These are phyloP conservation scores for Excalfactoria chinensis DNA, from an alignment of 2,113 vertebrate species.

Conservation along the genomic window DNA sequence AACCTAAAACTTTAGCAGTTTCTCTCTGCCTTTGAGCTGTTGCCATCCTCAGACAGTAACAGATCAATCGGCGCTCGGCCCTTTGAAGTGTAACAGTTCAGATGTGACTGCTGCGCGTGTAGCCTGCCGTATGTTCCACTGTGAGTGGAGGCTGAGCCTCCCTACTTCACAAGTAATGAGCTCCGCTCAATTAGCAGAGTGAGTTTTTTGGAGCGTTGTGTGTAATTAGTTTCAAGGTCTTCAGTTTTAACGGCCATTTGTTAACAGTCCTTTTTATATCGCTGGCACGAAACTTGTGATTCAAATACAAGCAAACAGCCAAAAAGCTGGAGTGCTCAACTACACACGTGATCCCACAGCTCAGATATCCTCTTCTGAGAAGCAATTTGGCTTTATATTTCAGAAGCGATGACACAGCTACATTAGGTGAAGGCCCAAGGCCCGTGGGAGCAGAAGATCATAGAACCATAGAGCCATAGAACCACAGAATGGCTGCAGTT, in stretches of 20 bases:
- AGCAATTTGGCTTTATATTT: conserved; percentile 30
- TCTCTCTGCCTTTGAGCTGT: conserved; percentile 45
- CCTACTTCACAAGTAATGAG: conserved; percentile 17
- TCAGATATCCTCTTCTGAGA: background rate
- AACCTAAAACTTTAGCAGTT: conserved; percentile 20
- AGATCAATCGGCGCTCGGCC: conserved; percentile 33
- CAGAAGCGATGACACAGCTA: background rate
- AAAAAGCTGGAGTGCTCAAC: conserved; percentile 20
- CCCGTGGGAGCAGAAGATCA: background rate
- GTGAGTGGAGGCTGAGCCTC: background rate
- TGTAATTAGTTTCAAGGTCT: conserved; percentile 35
- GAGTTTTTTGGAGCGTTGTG: background rate
- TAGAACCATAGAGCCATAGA: no score
- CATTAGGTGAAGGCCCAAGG: background rate
- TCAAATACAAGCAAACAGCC: background rate
- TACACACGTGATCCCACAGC: background rate
- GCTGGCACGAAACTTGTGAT: background rate
- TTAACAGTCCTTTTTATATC: conserved; percentile 21
- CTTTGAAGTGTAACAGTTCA: conserved; percentile 46
- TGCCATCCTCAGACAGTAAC: conserved; percentile 46
- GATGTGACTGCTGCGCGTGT: background rate
- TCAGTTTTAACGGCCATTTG: conserved; percentile 25
- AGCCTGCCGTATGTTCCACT: background rate
- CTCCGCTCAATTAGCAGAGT: conserved; percentile 55
- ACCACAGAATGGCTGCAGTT: no score